Evolutionary conservation across 2,113 vertebrate species (phyloP).

Genomic region (Campylorhamphus procurvoides): DNA sequence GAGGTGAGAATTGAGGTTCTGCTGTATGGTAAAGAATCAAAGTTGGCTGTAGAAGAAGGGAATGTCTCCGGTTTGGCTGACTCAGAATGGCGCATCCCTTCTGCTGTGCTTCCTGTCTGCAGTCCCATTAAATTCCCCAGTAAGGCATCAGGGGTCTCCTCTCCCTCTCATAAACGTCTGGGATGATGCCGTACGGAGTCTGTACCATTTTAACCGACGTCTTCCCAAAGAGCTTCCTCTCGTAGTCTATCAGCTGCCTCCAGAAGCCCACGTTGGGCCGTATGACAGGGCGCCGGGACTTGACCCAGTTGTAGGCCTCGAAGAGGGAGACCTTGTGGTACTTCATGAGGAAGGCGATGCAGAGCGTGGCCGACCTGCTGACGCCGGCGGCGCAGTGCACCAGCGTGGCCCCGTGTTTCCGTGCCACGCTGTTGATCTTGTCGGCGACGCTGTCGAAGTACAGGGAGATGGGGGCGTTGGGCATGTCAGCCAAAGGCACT

Average conservation of each 20-base stretch:
- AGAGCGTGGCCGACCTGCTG: conserved; percentile 94
- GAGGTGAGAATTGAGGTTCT: conserved; percentile 57
- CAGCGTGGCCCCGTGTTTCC: conserved; percentile 91
- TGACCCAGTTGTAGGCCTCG: conserved; percentile 96
- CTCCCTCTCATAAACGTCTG: conserved; percentile 93
- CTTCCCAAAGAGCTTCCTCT: conserved; percentile 94
- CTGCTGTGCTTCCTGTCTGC: conserved; percentile 29
- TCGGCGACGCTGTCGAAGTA: conserved; percentile 96
- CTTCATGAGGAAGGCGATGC: conserved; percentile 98
- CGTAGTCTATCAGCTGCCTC: conserved; percentile 96
- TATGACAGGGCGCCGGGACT: conserved; percentile 91
- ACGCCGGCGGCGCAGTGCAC: conserved; percentile 96
- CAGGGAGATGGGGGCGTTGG: conserved; percentile 92
- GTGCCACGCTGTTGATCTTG: conserved; percentile 94
- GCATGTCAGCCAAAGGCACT: conserved; percentile 95
- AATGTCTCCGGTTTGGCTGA: not conserved
- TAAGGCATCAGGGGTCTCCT: conserved; percentile 90
- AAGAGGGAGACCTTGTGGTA: conserved; percentile 90
- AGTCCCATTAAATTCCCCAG: conserved; percentile 86
- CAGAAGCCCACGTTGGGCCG: conserved; percentile 97
- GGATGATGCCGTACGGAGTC: conserved; percentile 92
- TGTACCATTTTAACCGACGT: conserved; percentile 96
- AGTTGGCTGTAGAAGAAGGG: conserved; percentile 45
- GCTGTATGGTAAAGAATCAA: conserved; percentile 40
- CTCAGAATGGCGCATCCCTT: not conserved